Conservation (phyloP, 2,113 vertebrate species). For the Aphyosemion australe region DNA sequence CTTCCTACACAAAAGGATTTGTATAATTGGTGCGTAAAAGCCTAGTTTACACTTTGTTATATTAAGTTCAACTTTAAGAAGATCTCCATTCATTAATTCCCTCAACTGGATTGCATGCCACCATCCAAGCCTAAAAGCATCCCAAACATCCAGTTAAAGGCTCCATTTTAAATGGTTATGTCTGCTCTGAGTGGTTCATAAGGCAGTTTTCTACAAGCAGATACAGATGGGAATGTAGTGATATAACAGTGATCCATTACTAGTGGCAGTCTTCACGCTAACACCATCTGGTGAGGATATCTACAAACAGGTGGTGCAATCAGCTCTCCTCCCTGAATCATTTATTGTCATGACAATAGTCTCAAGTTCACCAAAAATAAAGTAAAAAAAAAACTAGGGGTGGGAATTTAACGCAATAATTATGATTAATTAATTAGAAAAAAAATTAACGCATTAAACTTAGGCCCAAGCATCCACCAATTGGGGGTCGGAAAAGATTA, state of each 20-base stretch:
- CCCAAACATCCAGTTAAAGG: constrained; percentile 23
- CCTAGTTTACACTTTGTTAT: too few relatives aligned
- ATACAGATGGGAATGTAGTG: constrained; percentile 42
- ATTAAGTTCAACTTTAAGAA: too few relatives aligned
- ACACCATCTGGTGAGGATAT: constrained; percentile 58
- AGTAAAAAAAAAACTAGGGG: too few relatives aligned
- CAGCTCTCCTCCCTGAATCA: constrained; percentile 25
- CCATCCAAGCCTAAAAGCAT: neutral
- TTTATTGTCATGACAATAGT: constrained; percentile 17
- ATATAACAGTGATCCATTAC: constrained; percentile 52
- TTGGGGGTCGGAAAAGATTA: too few relatives aligned
- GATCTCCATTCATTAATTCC: constrained; percentile 13
- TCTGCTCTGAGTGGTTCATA: constrained; percentile 25
- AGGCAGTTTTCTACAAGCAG: constrained; percentile 26
- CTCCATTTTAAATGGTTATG: constrained; percentile 9
- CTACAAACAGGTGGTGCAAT: constrained; percentile 37
- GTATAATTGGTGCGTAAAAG: too few relatives aligned
- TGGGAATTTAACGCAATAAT: too few relatives aligned
- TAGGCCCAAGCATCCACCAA: too few relatives aligned
- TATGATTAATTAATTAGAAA: too few relatives aligned
- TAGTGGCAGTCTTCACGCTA: constrained; percentile 31
- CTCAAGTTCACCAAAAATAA: constrained; percentile 6
- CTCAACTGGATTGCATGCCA: constrained; percentile 6
- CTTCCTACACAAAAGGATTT: too few relatives aligned
- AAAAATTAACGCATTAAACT: too few relatives aligned